These are phyloP conservation scores for Lasius platythorax DNA, from an alignment of 2,888 invertebrate species.

Conservation along the genomic window DNA sequence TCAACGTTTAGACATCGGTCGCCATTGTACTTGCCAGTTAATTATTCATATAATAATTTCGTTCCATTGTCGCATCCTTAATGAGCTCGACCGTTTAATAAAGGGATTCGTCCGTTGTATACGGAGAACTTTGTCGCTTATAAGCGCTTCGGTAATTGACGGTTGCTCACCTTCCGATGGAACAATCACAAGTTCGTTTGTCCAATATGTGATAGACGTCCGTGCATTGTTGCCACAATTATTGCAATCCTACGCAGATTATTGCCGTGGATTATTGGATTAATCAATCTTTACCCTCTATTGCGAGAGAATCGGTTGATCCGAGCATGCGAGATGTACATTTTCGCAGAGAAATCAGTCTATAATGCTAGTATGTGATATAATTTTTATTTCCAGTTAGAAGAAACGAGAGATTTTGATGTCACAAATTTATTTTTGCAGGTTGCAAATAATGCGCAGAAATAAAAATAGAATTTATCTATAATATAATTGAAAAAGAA, in stretches of 20 bases:
- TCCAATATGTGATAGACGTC: neutral
- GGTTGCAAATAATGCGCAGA: neutral
- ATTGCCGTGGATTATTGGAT: neutral
- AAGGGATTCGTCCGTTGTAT: slow-evolving; percentile 59
- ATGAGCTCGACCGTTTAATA: slow-evolving; percentile 62
- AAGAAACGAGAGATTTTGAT: neutral
- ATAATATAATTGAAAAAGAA: neutral
- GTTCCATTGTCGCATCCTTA: slow-evolving; percentile 64
- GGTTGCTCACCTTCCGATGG: neutral
- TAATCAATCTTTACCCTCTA: neutral
- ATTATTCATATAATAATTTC: slow-evolving; percentile 67
- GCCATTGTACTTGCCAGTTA: slow-evolving; percentile 38
- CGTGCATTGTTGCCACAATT: slow-evolving; percentile 5
- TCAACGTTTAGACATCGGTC: neutral
- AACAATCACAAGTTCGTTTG: slow-evolving; percentile 22
- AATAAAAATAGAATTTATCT: neutral
- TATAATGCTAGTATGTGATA: neutral
- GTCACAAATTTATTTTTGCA: neutral
- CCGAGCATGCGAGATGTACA: neutral
- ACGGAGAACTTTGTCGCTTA: slow-evolving; percentile 21
- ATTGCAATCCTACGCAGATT: slow-evolving; percentile 2
- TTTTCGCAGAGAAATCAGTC: neutral
- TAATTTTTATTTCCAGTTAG: neutral
- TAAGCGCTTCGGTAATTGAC: slow-evolving; percentile 37
- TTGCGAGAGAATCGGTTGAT: neutral